Evolutionary conservation across 2,888 invertebrate species (phyloP).

Genomic region (Plutella xylostella): DNA sequence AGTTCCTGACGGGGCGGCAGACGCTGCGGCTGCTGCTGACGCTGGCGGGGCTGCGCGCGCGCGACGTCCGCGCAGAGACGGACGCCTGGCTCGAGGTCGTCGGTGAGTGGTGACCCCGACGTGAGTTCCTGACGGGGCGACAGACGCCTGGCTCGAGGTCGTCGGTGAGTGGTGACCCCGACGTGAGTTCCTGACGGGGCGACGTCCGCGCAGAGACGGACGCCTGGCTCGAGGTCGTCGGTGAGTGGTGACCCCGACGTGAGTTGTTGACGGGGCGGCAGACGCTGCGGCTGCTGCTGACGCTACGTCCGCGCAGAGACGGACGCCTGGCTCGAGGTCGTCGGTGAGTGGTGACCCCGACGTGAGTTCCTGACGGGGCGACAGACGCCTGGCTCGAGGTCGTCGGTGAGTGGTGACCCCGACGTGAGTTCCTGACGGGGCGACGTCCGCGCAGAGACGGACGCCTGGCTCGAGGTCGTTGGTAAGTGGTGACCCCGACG

Average conservation of each 20-base stretch:
- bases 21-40: conserved; percentile 78
- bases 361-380: too few relatives aligned
- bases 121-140: conserved; percentile 81
- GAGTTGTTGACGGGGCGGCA: conserved; percentile 81
- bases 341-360: too few relatives aligned
- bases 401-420: conserved; percentile 57
- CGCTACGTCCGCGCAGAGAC: conserved; percentile 68
- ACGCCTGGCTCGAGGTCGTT: too few relatives aligned
- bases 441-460: too few relatives aligned
- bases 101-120: conserved; percentile 51
- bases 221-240: too few relatives aligned
- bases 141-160: too few relatives aligned
- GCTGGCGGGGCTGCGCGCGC: conserved; percentile 73
- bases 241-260: too few relatives aligned
- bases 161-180: too few relatives aligned
- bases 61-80: conserved; percentile 52
- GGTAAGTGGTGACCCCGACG: too few relatives aligned
- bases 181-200: too few relatives aligned
- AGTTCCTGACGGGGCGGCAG: conserved; percentile 80
- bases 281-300: conserved; percentile 77
- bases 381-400: conserved; percentile 70
- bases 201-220: too few relatives aligned
- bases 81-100: conserved; percentile 69
- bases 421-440: conserved; percentile 81
- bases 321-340: conserved; percentile 66